Conservation (phyloP, 1,140 invertebrate species). For the Cydia fagiglandana region DNA sequence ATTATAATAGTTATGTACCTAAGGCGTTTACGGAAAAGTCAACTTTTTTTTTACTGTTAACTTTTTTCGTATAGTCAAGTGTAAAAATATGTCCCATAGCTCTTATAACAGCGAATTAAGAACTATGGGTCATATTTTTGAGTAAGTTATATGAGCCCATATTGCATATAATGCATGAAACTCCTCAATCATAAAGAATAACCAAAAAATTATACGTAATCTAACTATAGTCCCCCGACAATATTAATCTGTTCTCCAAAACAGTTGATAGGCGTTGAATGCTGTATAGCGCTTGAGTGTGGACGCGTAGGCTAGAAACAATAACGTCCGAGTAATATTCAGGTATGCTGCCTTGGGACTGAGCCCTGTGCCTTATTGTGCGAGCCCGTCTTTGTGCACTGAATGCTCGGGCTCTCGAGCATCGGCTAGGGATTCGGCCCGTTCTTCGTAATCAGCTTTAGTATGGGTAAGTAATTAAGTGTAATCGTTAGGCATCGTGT, state of each 20-base stretch:
- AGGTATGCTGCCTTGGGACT: slow-evolving; percentile 22
- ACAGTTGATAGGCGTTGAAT: background rate
- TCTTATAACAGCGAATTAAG: no score
- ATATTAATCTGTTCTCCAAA: background rate
- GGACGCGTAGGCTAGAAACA: background rate
- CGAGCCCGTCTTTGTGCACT: slow-evolving; percentile 50
- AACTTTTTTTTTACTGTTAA: no score
- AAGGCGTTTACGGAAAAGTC: no score
- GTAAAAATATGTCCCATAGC: no score
- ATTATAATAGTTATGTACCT: no score
- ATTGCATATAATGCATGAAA: no score
- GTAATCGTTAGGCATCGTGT: slow-evolving; percentile 6
- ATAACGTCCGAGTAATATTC: slow-evolving; percentile 18
- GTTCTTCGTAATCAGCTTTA: slow-evolving; percentile 54
- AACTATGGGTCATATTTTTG: no score
- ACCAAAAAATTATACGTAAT: background rate
- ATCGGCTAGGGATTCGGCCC: slow-evolving; percentile 50
- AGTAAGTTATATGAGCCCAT: no score
- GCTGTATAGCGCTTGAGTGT: slow-evolving; percentile 1
- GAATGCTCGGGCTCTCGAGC: slow-evolving; percentile 45
- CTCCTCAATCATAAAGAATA: background rate
- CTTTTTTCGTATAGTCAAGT: no score
- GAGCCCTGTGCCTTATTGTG: slow-evolving; percentile 33
- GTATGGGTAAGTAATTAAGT: slow-evolving; percentile 28
- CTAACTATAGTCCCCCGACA: background rate